phyloP scores from a whole-genome alignment of 2,113 vertebrate species.

The Megaptera novaeangliae region DNA sequence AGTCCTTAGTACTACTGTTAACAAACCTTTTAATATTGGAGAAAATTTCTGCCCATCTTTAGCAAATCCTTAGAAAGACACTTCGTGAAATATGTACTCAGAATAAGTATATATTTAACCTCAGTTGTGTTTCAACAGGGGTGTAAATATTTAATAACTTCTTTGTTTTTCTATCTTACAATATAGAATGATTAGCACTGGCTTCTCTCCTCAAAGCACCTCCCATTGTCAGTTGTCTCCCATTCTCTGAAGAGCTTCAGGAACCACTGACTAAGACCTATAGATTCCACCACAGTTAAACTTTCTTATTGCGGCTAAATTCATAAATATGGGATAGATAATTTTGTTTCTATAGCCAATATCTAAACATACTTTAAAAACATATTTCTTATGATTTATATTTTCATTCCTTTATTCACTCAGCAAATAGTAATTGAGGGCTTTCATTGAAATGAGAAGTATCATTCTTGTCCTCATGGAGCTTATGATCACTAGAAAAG shows the following conservation, averaged over 20 bases:
- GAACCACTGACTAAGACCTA: background rate
- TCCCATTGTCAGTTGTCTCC: background rate
- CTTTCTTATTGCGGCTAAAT: background rate
- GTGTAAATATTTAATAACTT: background rate
- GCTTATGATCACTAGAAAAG: background rate
- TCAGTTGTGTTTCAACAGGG: background rate
- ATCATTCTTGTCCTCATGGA: background rate
- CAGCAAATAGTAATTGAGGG: background rate
- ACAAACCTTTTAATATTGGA: background rate
- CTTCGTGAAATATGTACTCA: background rate
- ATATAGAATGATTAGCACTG: background rate
- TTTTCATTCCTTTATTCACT: slow-evolving; percentile 15
- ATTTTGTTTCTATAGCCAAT: background rate
- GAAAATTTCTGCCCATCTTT: background rate
- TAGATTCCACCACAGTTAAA: background rate
- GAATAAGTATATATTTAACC: background rate
- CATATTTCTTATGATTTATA: background rate
- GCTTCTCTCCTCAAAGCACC: background rate
- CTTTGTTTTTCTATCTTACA: background rate
- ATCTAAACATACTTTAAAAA: background rate
- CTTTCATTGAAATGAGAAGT: background rate
- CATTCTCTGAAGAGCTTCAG: background rate
- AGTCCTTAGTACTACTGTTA: background rate
- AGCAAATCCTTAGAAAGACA: background rate
- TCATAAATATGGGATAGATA: background rate